Base-by-base conservation (phyloP, 2,797 vertebrate species). In the Protonibea diacanthus region DNA sequence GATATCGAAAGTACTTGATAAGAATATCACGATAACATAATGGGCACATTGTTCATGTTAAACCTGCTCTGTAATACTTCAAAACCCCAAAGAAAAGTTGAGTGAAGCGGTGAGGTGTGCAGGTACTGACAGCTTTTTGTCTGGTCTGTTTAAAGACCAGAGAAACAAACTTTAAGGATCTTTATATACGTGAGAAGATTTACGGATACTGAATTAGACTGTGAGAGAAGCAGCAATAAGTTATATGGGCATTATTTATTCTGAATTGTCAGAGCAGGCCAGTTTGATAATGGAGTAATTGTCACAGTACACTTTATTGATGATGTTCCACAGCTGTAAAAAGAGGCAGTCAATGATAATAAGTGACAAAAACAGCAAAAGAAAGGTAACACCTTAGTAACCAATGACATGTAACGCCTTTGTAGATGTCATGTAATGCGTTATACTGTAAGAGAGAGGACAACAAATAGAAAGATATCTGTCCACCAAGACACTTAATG, bases 401-500 rank as follows among this genome's bases (percentile, higher is more conserved):
- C n/a, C n/a, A n/a, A n/a, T n/a, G n/a, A n/a, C n/a, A n/a, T n/a
- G n/a, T n/a, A n/a, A n/a, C n/a, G n/a, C n/a, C n/a, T n/a, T n/a
- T n/a, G n/a, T n/a, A n/a, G 5, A 38, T 33, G 78, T 89, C 88
- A 93, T 90, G 8, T 61, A 48, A 48, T 15, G 40, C 61, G 10
- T 81, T 75, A 67, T 94, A 93, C 14, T 80, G 76, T 8, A 94
- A n/a, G n/a, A n/a, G n/a, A n/a, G 74, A 25, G 93, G 91, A 40
- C 47, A 59, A 64, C 90, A 92, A 5, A 93, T 91, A 3, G 91
- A 84, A 2, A 89, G 56, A 33, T 93, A 93, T 3, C 91, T 71
- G 82, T 94, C 92, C 10, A n/a, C n/a, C 92, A 93, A 6, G 90
- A 87, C 90, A 93, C n/a, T n/a, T n/a, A n/a, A n/a, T 93, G 7